A percentile compares a stretch with the other conserved stretches of the same genome.
Evolutionary conservation across 2,888 invertebrate genomes (phyloP).

Genomic region (Cosmopolites sordidus): DNA sequence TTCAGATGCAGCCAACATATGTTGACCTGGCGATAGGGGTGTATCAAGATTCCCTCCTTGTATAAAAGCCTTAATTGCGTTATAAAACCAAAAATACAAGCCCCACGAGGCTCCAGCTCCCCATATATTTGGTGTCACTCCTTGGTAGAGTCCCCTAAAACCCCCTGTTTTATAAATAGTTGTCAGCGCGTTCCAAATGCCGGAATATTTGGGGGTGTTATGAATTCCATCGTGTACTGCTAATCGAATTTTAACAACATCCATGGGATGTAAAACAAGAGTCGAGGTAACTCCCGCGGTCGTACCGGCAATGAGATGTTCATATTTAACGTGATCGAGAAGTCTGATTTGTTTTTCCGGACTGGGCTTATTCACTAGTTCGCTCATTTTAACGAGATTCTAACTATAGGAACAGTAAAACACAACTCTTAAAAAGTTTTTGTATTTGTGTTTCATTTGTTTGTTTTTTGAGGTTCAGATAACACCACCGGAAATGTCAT

Average conservation of each 20-base stretch:
- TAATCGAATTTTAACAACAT: slow-evolving; percentile 96
- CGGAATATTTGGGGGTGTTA: slow-evolving; percentile 79
- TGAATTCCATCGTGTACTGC: slow-evolving; percentile 92
- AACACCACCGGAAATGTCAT: slow-evolving; percentile 60
- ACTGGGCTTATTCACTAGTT: not conserved
- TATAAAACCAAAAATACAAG: slow-evolving; percentile 95
- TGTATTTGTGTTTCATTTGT: too few species aligned
- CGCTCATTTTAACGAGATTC: not conserved
- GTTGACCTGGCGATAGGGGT: slow-evolving; percentile 74
- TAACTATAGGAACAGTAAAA: too few species aligned
- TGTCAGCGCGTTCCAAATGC: slow-evolving; percentile 71
- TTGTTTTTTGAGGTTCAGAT: too few species aligned
- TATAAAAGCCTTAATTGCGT: slow-evolving; percentile 84
- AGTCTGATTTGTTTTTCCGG: slow-evolving; percentile 25
- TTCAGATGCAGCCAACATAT: slow-evolving; percentile 86
- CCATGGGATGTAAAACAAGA: slow-evolving; percentile 89
- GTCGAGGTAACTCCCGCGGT: slow-evolving; percentile 95
- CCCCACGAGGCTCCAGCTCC: slow-evolving; percentile 98
- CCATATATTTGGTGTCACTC: slow-evolving; percentile 95
- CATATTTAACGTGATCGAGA: slow-evolving; percentile 72
- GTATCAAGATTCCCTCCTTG: slow-evolving; percentile 79
- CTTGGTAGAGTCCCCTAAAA: slow-evolving; percentile 86
- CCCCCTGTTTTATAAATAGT: slow-evolving; percentile 86
- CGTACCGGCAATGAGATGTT: slow-evolving; percentile 93
- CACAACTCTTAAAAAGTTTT: too few species aligned